Percentiles rank a stretch among this genome's conserved stretches.
phyloP scores from a whole-genome alignment of 2,888 invertebrate genomes.

The Kryphioiulus occultus region DNA sequence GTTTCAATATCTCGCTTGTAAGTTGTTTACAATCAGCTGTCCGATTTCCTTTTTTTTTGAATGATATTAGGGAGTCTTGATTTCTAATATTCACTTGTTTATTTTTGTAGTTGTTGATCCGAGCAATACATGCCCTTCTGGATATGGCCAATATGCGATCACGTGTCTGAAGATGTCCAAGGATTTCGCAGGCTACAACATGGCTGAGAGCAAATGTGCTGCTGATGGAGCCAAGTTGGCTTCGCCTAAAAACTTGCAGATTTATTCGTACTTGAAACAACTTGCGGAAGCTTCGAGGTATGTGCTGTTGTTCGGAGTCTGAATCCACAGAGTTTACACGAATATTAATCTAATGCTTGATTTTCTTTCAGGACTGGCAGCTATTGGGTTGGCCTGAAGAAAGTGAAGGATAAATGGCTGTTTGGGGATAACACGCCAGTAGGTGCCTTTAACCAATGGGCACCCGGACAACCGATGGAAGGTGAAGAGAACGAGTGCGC shows the following conservation, averaged over 20 bases:
- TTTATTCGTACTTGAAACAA: constrained; percentile 27
- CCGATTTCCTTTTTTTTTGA: neutral
- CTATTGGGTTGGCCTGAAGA: constrained; percentile 47
- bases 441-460: constrained; percentile 35
- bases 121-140: constrained; percentile 35
- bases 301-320: too few relatives aligned
- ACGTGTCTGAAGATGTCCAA: constrained; percentile 48
- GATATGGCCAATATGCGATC: constrained; percentile 37
- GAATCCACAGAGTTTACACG: too few relatives aligned
- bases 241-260: neutral
- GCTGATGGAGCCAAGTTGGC: constrained; percentile 48
- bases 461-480: constrained; percentile 39
- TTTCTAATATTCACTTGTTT: neutral
- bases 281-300: constrained; percentile 43
- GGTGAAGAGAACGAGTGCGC: constrained; percentile 42
- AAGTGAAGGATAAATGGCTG: constrained; percentile 12
- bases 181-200: constrained; percentile 44
- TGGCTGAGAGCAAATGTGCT: constrained; percentile 44
- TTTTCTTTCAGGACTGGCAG: constrained; percentile 27
- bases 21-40: too few relatives aligned
- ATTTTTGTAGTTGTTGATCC: neutral
- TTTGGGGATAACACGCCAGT: constrained; percentile 45
- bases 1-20: too few relatives aligned
- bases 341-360: neutral
- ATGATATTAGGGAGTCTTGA: neutral